phyloP scores from a whole-genome alignment of 2,888 invertebrate genomes.

The Hyposoter didymator region DNA sequence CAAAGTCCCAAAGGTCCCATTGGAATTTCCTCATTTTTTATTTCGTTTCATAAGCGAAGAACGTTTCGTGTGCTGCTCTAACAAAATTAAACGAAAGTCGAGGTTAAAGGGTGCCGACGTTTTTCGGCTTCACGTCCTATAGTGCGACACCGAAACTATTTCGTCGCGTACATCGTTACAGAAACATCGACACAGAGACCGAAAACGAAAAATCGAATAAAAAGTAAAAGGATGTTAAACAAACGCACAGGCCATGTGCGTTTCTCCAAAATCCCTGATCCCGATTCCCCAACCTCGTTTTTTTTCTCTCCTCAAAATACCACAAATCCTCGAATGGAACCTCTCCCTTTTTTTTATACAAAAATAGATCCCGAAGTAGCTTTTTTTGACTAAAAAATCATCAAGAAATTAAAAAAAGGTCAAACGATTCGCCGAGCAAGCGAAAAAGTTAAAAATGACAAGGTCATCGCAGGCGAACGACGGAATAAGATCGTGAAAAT shows the following conservation, averaged over 20 bases:
- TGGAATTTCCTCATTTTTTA: background rate
- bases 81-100: slow-evolving; percentile 1
- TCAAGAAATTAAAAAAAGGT: background rate
- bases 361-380: background rate
- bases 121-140: slow-evolving; percentile 23
- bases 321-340: background rate
- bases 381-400: background rate
- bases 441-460: background rate
- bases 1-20: background rate
- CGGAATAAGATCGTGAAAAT: background rate
- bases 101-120: slow-evolving; percentile 55
- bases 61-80: slow-evolving; percentile 5
- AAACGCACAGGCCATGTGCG: slow-evolving; percentile 11
- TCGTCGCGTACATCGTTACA: slow-evolving; percentile 35
- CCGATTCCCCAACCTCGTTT: background rate
- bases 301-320: background rate
- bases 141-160: slow-evolving; percentile 38
- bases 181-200: slow-evolving; percentile 9
- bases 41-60: background rate
- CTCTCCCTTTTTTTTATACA: background rate
- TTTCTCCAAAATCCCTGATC: background rate
- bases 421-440: background rate
- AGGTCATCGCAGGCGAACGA: background rate
- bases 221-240: slow-evolving; percentile 30
- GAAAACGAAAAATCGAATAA: slow-evolving; percentile 6